phyloP scores from a whole-genome alignment of 2,888 invertebrate species.

The Metopia argyrocephala region DNA sequence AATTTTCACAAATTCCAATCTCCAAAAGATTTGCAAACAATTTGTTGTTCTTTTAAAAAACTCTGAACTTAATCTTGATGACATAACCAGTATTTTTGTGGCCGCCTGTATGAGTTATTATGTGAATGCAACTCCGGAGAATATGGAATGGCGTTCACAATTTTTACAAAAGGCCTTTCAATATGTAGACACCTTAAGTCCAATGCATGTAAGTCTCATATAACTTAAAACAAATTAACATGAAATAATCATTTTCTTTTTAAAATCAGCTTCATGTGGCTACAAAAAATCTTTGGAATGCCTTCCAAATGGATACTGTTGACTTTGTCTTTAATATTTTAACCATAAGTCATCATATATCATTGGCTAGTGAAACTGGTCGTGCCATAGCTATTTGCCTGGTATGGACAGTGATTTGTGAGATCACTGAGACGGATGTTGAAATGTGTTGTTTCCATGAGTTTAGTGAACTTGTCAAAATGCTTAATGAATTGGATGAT shows the following conservation, averaged over 20 bases:
- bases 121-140: conserved; percentile 61
- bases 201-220: conserved; percentile 68
- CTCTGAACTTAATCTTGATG: conserved; percentile 67
- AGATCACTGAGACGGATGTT: conserved; percentile 65
- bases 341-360: conserved; percentile 67
- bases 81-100: conserved; percentile 67
- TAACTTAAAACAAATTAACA: background rate
- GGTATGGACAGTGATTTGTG: conserved; percentile 67
- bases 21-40: conserved; percentile 68
- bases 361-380: conserved; percentile 67
- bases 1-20: background rate
- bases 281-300: conserved; percentile 66
- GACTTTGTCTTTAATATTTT: conserved; percentile 66
- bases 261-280: conserved; percentile 67
- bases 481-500: conserved; percentile 65
- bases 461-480: conserved; percentile 66
- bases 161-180: conserved; percentile 68
- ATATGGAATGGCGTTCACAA: conserved; percentile 66
- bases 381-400: conserved; percentile 68
- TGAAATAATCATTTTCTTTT: background rate
- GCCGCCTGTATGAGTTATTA: conserved; percentile 64
- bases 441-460: conserved; percentile 69
- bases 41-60: conserved; percentile 61
- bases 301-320: conserved; percentile 61
- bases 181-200: conserved; percentile 68